phyloP scores from a whole-genome alignment of 2,888 invertebrate genomes.

The Ormyrus nitidulus region DNA sequence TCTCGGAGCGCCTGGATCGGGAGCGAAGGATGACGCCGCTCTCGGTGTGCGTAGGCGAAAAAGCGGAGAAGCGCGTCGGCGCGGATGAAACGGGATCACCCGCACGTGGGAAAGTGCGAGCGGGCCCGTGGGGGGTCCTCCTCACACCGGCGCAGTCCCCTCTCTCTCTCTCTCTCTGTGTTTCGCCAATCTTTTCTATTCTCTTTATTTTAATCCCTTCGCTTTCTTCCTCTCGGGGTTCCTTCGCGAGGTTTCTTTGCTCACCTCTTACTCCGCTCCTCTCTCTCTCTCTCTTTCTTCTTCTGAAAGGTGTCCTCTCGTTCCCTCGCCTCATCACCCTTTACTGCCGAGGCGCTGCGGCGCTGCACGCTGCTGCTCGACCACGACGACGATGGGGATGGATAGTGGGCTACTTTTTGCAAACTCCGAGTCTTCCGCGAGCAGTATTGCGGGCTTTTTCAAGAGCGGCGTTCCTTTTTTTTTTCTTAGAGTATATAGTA shows the following conservation, averaged over 20 bases:
- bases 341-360: slow-evolving; percentile 11
- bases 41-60: slow-evolving; percentile 58
- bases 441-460: no score
- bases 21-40: neutral
- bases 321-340: slow-evolving; percentile 41
- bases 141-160: slow-evolving; percentile 30
- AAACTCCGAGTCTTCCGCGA: no score
- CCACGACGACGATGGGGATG: no score
- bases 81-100: slow-evolving; percentile 75
- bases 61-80: slow-evolving; percentile 67
- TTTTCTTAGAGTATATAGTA: neutral
- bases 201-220: slow-evolving; percentile 50
- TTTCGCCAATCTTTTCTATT: slow-evolving; percentile 35
- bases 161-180: neutral
- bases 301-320: slow-evolving; percentile 38
- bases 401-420: no score
- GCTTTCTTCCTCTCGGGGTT: neutral
- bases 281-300: slow-evolving; percentile 26
- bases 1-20: slow-evolving; percentile 17
- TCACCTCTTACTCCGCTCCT: slow-evolving; percentile 54
- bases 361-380: neutral
- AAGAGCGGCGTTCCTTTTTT: neutral
- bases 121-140: slow-evolving; percentile 69
- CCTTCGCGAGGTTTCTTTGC: slow-evolving; percentile 52
- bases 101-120: slow-evolving; percentile 75